Percentiles rank a stretch among this genome's conserved stretches.
phyloP scores from a whole-genome alignment of 2,797 vertebrate genomes.

The Chelmon rostratus region DNA sequence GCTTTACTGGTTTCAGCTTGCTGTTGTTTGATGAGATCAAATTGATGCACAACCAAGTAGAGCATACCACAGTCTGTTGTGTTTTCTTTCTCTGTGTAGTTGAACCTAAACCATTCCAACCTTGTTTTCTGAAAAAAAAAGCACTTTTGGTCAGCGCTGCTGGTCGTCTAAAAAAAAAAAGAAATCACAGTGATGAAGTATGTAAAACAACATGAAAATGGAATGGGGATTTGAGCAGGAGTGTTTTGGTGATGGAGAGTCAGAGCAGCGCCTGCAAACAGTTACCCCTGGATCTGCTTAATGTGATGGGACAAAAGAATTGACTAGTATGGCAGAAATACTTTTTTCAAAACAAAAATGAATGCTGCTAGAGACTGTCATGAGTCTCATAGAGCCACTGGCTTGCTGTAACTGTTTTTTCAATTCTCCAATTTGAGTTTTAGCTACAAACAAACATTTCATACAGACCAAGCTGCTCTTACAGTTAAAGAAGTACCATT shows the following conservation, averaged over 20 bases:
- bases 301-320: slow-evolving; percentile 25
- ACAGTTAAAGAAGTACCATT: background rate
- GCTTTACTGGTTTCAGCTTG: slow-evolving; percentile 87
- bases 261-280: slow-evolving; percentile 37
- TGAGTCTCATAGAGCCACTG: slow-evolving; percentile 5
- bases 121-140: slow-evolving; percentile 84
- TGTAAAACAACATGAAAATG: slow-evolving; percentile 79
- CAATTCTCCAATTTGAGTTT: slow-evolving; percentile 15
- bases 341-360: slow-evolving; percentile 15
- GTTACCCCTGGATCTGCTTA: slow-evolving; percentile 31
- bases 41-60: slow-evolving; percentile 70
- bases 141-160: slow-evolving; percentile 95
- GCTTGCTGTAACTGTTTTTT: slow-evolving; percentile 31
- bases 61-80: slow-evolving; percentile 83
- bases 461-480: slow-evolving; percentile 29
- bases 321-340: slow-evolving; percentile 23
- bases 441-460: slow-evolving; percentile 34
- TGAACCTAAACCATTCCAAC: slow-evolving; percentile 90
- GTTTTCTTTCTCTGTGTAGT: slow-evolving; percentile 60
- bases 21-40: slow-evolving; percentile 84
- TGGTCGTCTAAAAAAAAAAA: slow-evolving; percentile 77
- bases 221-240: slow-evolving; percentile 84
- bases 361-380: slow-evolving; percentile 33
- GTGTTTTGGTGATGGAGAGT: slow-evolving; percentile 76
- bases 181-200: slow-evolving; percentile 62